Percentiles rank a stretch among this genome's conserved stretches.
These are phyloP conservation scores for Fistularia tabacaria DNA, from an alignment of 2,797 vertebrate genomes.

Conservation along the genomic window DNA sequence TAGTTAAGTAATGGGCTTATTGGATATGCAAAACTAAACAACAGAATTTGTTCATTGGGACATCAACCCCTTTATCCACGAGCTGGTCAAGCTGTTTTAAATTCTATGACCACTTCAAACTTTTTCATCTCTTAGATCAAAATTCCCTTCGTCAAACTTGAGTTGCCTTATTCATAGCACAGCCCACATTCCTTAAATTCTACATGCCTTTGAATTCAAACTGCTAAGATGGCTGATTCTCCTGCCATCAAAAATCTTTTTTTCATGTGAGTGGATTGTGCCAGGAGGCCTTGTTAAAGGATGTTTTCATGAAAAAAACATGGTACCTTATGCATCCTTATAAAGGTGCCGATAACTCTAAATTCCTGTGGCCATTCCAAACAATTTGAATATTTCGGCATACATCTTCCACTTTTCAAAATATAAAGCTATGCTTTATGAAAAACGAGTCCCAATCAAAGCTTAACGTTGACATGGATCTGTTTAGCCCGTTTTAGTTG, in stretches of 20 bases:
- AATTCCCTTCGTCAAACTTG: background rate
- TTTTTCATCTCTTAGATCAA: too few relatives aligned
- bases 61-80: background rate
- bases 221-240: slow-evolving; percentile 16
- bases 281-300: slow-evolving; percentile 23
- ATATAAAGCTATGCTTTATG: too few relatives aligned
- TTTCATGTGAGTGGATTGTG: slow-evolving; percentile 4
- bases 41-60: background rate
- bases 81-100: slow-evolving; percentile 1
- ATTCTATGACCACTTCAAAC: background rate
- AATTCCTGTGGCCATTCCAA: slow-evolving; percentile 12
- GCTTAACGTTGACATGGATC: background rate
- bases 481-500: slow-evolving; percentile 7
- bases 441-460: too few relatives aligned
- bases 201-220: slow-evolving; percentile 12
- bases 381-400: background rate
- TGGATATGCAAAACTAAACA: too few relatives aligned
- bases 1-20: too few relatives aligned
- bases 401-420: too few relatives aligned
- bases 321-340: slow-evolving; percentile 4
- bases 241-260: slow-evolving; percentile 11
- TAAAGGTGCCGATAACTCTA: slow-evolving; percentile 5
- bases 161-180: background rate
- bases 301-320: slow-evolving; percentile 35
- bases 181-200: slow-evolving; percentile 5